These are phyloP conservation scores for Rhynchonycteris naso DNA, from an alignment of 2,797 vertebrate genomes.

Conservation along the genomic window DNA sequence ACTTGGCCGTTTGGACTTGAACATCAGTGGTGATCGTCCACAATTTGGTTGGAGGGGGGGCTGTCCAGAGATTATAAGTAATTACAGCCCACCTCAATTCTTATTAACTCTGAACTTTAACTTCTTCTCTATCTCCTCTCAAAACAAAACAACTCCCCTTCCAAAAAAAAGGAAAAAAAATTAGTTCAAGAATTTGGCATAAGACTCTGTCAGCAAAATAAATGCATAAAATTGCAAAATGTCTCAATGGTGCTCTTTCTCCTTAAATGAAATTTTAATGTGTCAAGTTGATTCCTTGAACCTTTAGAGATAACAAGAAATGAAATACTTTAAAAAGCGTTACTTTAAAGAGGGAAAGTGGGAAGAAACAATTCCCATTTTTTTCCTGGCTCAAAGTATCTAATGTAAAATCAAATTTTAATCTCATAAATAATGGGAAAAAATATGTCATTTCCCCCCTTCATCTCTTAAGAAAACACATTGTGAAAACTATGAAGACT, in stretches of 20 bases:
- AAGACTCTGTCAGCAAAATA: neutral
- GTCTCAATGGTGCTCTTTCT: conserved; percentile 29
- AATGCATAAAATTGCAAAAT: conserved; percentile 1
- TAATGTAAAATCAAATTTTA: conserved; percentile 40
- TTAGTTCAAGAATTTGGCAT: conserved; percentile 24
- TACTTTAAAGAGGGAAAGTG: conserved; percentile 11
- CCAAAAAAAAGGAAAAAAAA: neutral
- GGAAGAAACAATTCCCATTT: conserved; percentile 26
- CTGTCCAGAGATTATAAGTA: neutral
- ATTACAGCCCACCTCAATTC: neutral
- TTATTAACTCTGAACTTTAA: neutral
- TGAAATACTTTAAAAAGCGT: neutral
- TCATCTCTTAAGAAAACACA: conserved; percentile 29
- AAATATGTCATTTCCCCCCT: neutral
- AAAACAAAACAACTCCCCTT: neutral
- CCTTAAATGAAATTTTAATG: conserved; percentile 44
- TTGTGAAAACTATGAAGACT: conserved; percentile 4
- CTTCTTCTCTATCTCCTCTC: neutral
- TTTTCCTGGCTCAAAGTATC: neutral
- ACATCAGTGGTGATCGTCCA: neutral
- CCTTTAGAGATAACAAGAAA: neutral
- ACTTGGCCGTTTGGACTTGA: neutral
- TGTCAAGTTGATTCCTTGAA: neutral
- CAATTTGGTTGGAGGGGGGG: neutral
- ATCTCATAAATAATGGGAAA: conserved; percentile 3